These are phyloP conservation scores for Sebastes diploproa DNA, from an alignment of 2,797 vertebrate genomes.

Conservation along the genomic window DNA sequence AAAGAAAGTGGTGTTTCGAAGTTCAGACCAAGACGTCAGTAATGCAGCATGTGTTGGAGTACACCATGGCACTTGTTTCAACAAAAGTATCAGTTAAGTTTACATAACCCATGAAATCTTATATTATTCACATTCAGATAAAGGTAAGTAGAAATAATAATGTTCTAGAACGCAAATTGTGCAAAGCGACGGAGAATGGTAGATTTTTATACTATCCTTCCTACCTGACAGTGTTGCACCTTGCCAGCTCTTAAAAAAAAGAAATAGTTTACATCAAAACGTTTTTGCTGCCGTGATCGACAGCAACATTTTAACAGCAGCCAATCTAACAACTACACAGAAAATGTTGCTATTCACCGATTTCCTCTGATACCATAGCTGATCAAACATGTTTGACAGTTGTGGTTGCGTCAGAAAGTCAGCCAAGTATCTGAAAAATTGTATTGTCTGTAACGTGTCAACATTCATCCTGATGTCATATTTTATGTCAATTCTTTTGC, in stretches of 20 bases:
- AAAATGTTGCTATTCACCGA: neutral
- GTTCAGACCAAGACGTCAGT: neutral
- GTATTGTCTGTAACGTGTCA: neutral
- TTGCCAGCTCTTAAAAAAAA: neutral
- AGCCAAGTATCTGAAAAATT: neutral
- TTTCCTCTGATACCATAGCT: neutral
- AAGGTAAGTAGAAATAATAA: neutral
- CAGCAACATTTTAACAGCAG: neutral
- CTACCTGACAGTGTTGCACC: neutral
- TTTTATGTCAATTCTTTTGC: neutral
- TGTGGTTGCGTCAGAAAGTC: neutral
- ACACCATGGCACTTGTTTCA: neutral
- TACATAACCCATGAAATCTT: neutral
- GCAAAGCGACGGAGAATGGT: neutral
- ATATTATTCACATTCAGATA: neutral
- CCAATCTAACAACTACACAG: neutral
- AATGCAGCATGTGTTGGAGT: neutral
- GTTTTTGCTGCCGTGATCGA: neutral
- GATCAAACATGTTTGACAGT: neutral
- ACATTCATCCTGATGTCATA: conserved; percentile 5
- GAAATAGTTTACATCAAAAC: neutral
- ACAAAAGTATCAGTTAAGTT: neutral
- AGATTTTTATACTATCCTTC: neutral
- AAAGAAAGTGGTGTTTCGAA: neutral
- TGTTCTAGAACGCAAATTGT: neutral